Evolutionary conservation across 2,888 invertebrate species (phyloP).

Genomic region (Cryptus viduatorius): DNA sequence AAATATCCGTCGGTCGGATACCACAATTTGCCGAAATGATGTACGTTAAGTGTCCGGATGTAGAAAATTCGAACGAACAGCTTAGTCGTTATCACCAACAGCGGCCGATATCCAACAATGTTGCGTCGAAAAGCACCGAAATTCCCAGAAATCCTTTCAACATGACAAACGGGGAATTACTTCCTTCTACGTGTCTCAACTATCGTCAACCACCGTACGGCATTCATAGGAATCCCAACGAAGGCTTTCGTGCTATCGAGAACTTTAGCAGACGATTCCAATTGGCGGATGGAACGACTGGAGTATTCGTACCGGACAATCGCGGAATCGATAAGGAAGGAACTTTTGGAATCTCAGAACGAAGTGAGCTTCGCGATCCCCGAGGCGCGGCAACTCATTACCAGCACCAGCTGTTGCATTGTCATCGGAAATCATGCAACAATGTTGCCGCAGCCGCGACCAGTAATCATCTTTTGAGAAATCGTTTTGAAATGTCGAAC

Average conservation of each 20-base stretch:
- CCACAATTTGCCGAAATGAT: background rate
- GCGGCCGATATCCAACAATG: background rate
- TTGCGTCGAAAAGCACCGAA: background rate
- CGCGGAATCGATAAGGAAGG: background rate
- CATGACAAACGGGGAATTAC: background rate
- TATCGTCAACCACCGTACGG: background rate
- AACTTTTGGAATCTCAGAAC: background rate
- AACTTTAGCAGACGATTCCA: background rate
- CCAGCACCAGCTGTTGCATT: constrained; percentile 4
- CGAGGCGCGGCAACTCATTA: background rate
- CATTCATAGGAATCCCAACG: too few relatives aligned
- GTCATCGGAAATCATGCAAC: constrained; percentile 13
- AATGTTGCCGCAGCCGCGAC: background rate
- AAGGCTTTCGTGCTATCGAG: background rate
- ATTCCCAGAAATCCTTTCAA: background rate
- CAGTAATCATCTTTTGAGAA: constrained; percentile 13
- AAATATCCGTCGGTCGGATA: background rate
- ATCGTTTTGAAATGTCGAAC: background rate
- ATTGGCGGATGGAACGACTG: background rate
- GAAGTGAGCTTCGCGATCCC: background rate
- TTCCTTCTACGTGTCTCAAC: background rate
- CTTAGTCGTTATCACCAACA: background rate
- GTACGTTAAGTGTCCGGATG: constrained; percentile 11
- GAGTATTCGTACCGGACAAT: background rate
- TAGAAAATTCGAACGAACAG: background rate